Conservation (phyloP, 2,888 invertebrate genomes). For the Thera obeliscata region DNA sequence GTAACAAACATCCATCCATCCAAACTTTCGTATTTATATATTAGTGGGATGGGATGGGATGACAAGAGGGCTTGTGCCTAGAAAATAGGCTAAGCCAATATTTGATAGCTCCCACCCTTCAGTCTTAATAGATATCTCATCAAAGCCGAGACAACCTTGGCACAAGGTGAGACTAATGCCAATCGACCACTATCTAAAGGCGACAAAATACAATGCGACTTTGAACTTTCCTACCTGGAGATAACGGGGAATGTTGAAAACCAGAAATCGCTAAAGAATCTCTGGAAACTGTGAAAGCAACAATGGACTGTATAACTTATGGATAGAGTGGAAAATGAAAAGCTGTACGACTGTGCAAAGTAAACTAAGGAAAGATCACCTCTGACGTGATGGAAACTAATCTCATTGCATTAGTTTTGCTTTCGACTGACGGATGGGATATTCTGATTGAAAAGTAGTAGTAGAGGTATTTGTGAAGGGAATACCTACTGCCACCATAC, state of each 20-base stretch:
- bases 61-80: neutral
- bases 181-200: slow-evolving; percentile 41
- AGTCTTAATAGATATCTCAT: slow-evolving; percentile 9
- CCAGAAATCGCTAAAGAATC: slow-evolving; percentile 10
- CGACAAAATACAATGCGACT: slow-evolving; percentile 14
- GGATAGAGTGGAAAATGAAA: slow-evolving; percentile 20
- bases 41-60: too few species aligned
- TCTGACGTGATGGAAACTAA: slow-evolving; percentile 30
- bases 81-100: slow-evolving; percentile 1
- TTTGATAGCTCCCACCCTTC: slow-evolving; percentile 8
- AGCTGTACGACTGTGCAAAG: slow-evolving; percentile 6
- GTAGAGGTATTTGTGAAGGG: neutral
- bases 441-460: slow-evolving; percentile 25
- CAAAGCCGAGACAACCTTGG: slow-evolving; percentile 39
- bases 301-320: slow-evolving; percentile 19
- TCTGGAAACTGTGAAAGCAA: neutral
- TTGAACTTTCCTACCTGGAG: slow-evolving; percentile 17
- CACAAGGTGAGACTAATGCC: slow-evolving; percentile 41
- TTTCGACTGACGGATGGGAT: slow-evolving; percentile 21
- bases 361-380: slow-evolving; percentile 27
- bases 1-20: too few species aligned
- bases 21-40: too few species aligned
- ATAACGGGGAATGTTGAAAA: slow-evolving; percentile 12
- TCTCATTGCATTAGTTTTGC: slow-evolving; percentile 31
- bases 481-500: too few species aligned